Evolutionary conservation across 2,888 invertebrate species (phyloP).

Genomic region (Perizoma affinitatum): DNA sequence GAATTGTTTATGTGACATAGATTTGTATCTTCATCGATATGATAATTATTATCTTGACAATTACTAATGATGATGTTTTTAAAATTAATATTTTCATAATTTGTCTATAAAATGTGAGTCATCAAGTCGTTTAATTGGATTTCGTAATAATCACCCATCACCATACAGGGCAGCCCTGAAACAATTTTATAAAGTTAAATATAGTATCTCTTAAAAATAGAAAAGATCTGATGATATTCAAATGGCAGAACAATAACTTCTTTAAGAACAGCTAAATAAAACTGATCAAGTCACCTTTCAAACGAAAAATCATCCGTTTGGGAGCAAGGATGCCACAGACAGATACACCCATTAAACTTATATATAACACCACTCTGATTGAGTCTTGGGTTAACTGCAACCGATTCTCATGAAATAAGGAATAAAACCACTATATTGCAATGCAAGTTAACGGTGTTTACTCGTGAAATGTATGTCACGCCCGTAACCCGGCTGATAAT

Average conservation of each 20-base stretch:
- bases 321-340: not conserved
- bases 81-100: no score
- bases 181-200: no score
- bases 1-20: constrained; percentile 16
- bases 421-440: constrained; percentile 44
- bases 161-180: no score
- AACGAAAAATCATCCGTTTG: no score
- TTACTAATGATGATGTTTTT: not conserved
- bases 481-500: constrained; percentile 77
- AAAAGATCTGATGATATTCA: no score
- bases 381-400: not conserved
- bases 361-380: no score
- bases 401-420: constrained; percentile 32
- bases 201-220: no score
- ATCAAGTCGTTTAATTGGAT: no score
- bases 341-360: not conserved
- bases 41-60: constrained; percentile 11
- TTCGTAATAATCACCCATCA: no score
- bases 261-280: no score
- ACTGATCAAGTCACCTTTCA: not conserved
- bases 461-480: constrained; percentile 73
- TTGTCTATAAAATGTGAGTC: no score
- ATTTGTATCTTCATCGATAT: constrained; percentile 28
- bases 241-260: no score
- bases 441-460: constrained; percentile 57